Evolutionary conservation across 2,113 vertebrate genomes (phyloP).

Genomic region (Cyprinodon brontotheroides): DNA sequence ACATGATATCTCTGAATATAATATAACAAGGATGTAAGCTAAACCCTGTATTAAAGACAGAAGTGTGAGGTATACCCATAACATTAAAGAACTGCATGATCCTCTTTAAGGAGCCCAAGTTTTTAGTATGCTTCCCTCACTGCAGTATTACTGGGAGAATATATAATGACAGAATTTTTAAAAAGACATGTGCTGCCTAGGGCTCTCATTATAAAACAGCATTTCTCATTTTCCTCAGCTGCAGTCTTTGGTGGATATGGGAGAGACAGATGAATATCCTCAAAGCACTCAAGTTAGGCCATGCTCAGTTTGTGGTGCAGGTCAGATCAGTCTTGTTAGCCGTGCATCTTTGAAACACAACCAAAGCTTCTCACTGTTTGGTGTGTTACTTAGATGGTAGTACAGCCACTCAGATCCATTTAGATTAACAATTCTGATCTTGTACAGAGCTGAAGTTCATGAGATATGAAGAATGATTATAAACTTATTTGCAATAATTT

Average conservation of each 20-base stretch:
- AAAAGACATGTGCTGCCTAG: slow-evolving; percentile 74
- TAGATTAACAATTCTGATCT: not conserved
- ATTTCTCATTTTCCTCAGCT: slow-evolving; percentile 71
- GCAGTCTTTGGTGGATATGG: slow-evolving; percentile 64
- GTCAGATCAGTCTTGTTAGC: slow-evolving; percentile 29
- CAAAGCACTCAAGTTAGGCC: slow-evolving; percentile 40
- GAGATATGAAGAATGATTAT: no score
- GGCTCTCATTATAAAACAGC: slow-evolving; percentile 74
- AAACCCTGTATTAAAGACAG: slow-evolving; percentile 44
- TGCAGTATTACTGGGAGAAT: slow-evolving; percentile 73
- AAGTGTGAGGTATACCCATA: slow-evolving; percentile 29
- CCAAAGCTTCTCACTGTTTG: slow-evolving; percentile 1
- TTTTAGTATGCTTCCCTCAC: slow-evolving; percentile 68
- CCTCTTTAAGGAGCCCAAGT: slow-evolving; percentile 53
- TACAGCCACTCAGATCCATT: not conserved
- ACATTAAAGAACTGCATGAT: slow-evolving; percentile 48
- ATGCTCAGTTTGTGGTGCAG: slow-evolving; percentile 33
- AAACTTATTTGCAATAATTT: no score
- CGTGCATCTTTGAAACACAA: slow-evolving; percentile 18
- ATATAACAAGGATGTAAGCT: slow-evolving; percentile 26
- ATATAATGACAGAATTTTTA: slow-evolving; percentile 76
- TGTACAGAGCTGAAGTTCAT: not conserved
- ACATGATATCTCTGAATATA: slow-evolving; percentile 23
- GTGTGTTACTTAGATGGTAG: slow-evolving; percentile 3
- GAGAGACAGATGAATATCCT: slow-evolving; percentile 66